Base-by-base conservation (phyloP, 2,888 invertebrate species). In the Plebejus anna region DNA sequence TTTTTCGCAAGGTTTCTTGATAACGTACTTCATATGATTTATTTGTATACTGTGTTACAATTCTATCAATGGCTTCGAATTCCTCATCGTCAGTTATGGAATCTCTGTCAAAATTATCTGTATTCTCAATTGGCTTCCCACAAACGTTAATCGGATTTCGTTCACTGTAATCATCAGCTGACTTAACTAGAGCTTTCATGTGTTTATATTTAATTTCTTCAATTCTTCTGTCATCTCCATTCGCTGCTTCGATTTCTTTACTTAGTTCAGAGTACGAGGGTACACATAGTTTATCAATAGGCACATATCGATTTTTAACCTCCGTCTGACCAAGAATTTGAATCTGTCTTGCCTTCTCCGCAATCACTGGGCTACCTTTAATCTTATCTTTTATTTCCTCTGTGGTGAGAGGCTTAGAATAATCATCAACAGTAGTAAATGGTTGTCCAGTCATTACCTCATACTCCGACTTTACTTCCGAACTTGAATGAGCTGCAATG, bases 391-490 rank as follows among this genome's bases (percentile, higher is more conserved):
- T 90, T 77, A 91, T 85, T 84, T 92, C 89, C 75, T 90, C 87
- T 0, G 75, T 73, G 1, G 86, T 83, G 16, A 91, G 80, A 9
- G 91, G 92, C 76, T 83, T 88, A 42, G 82, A 86, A n/a, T 84
- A 82, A 75, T 90, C 89, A 70, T 86, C 88, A 70, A 92, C 80
- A 76, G 87, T 80, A 6, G 91, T 91, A 79, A 94, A 94, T 2
- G 94, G 94, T 79, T 94, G 94, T 0, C 93, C 93, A 61, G 89
- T 86, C 93, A 94, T 91, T 5, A 94, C 90, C 80, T 93, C 93
- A 79, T 89, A 90, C 78, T 93, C 93, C 0, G 91, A 86, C 80
- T 88, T 89, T 1, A 89, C 81, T 79, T 86, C 85, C 0, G 89
- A 90, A 16, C 87, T 79, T 36, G 79, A 81, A 2, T 90, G 89